Conservation (phyloP, 1,140 invertebrate genomes). For the Dermatophagoides farinae region DNA sequence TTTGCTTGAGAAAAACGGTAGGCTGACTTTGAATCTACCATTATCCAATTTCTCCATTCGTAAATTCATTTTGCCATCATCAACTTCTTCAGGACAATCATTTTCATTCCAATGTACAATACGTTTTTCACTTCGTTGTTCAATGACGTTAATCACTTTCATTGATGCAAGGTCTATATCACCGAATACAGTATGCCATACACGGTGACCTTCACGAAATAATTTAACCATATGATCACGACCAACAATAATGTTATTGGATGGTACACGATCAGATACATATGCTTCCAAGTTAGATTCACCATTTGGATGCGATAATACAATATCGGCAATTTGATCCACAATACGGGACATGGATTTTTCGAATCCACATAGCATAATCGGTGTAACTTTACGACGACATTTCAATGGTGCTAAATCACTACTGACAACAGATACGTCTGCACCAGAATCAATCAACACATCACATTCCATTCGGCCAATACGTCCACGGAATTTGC, state of each 20-base stretch:
- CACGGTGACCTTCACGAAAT: not conserved
- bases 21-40: not conserved
- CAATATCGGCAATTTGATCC: not conserved
- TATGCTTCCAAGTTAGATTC: not conserved
- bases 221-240: not conserved
- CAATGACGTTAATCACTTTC: not conserved
- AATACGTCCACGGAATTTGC: not conserved
- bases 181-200: not conserved
- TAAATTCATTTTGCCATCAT: too few relatives aligned
- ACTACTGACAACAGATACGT: not conserved
- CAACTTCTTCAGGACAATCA: too few relatives aligned
- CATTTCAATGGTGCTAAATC: not conserved
- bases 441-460: not conserved
- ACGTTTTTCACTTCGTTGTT: not conserved
- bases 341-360: not conserved
- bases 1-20: not conserved
- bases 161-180: not conserved
- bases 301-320: not conserved
- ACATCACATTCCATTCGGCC: not conserved
- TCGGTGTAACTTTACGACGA: not conserved
- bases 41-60: too few relatives aligned
- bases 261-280: not conserved
- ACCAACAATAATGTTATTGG: not conserved
- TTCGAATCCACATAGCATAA: not conserved
- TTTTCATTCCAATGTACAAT: not conserved